Evolutionary conservation across 2,888 invertebrate species (phyloP), one percentile per base, ranked within the genome.

Genomic region (Heliconius ethilla): DNA sequence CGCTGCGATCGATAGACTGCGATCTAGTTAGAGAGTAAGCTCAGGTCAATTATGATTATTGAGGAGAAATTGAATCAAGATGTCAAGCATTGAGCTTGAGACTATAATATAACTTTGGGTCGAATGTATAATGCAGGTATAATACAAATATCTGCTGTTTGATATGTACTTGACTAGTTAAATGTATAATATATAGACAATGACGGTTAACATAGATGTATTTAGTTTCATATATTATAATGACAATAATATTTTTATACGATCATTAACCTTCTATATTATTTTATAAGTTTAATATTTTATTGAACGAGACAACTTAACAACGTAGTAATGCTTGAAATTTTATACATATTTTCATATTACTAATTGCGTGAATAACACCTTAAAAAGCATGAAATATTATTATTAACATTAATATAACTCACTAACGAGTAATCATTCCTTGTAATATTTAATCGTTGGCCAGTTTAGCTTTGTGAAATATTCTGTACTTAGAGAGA

Each of bases 21-120:
- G 78, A 81, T 79, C 79, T 79, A 78, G 81, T 79, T 81, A 81
- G 76, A 74, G 66, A 72, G 81, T 76, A 76, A 80, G 59, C 77
- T 79, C 77, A 69, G 74, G 76, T 79, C 76, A 79, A 79, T 81
- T 79, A 81, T 76, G 77, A 79, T 70, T 78, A 78, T 79, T 78
- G 75, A 75, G 55, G 78, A 75, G 76, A 59, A 78, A 79, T 79
- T 81, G 75, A 79, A 78, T 81, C 75, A 76, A 79, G 72, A 79
- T 75, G 74, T 79, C 77, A 78, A 70, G 75, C 63, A 78, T 25
- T 51, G 27, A 66, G 15, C 77, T 25, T 51, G 27, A 66, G 15
- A 70, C 25, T 27, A 13, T 37, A 66, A 67, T 27, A 13, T 37
- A 66, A 67, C 40, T 25, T 5, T 7, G 33, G n/a, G 25, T 10